Evolutionary conservation across 2,113 vertebrate genomes (phyloP).

Genomic region (Bambusicola thoracicus): DNA sequence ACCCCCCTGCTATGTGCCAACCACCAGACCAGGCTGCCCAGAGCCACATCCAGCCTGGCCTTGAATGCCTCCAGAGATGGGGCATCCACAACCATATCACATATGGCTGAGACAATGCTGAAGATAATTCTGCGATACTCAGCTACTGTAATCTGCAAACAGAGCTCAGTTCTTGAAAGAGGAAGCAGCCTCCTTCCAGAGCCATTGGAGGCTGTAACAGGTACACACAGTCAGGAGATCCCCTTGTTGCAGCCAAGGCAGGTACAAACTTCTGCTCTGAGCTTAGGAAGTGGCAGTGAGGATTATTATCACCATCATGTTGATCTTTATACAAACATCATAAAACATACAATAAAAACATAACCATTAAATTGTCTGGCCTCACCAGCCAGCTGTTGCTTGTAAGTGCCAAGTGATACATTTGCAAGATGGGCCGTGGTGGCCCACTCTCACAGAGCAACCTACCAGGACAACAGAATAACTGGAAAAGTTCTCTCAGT

Average conservation of each 20-base stretch:
- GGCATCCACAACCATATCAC: no score
- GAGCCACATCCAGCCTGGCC: no score
- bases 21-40: no score
- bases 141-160: neutral
- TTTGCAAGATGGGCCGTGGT: neutral
- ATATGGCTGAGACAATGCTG: neutral
- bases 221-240: fast-evolving
- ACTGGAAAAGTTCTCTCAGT: neutral
- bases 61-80: no score
- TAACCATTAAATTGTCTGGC: neutral
- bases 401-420: neutral
- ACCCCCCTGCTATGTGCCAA: no score
- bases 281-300: neutral
- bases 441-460: neutral
- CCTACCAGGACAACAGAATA: neutral
- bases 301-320: neutral
- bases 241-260: neutral
- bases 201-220: neutral
- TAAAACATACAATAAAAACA: neutral
- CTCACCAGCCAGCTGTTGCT: neutral
- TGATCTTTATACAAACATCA: neutral
- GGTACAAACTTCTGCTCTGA: neutral
- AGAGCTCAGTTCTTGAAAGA: neutral
- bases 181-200: neutral
- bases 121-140: neutral